Base-by-base conservation (phyloP, 1,140 invertebrate species). In the Coptotermes formosanus region DNA sequence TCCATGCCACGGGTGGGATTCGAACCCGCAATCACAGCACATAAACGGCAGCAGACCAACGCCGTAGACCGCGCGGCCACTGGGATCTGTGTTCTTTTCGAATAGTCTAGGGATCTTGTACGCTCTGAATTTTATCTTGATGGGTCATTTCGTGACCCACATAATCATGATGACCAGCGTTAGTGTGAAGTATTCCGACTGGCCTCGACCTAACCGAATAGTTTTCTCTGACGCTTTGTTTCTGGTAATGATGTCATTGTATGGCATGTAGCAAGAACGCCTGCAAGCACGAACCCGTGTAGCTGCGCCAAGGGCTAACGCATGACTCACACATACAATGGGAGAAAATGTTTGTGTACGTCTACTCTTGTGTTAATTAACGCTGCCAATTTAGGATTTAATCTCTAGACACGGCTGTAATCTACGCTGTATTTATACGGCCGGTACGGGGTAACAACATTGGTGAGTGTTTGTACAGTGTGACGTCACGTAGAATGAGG, bases 201-300 rank as follows among this genome's bases (percentile, higher is more conserved):
- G 64, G 30, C 64, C 64, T 30, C 30, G 3, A 30, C 64, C 64
- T 14, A 7, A 30, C 6, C 2, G n/a, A n/a, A 75, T 75, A 25
- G 25, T 75, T 75, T n/a, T 75, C 9, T 75, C 30, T 75, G 64
- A 75, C 30, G n/a, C 64, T 30, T 55, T 55, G 52, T 55, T 55
- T 55, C 52, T 55, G 19, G 64, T 75, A 75, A 75, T 75, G 64
- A 75, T 75, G 64, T 75, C 64, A 75, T 75, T 75, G 64, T 75
- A 7, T 12, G 14, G 64, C 64, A 75, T 55, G 11, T 21, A 55
- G 52, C 4, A 55, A 55, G 52, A 25, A n/a, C 64, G n/a, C 64
- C 64, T 75, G 30, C 3, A 30, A 30, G 25, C 64, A 11, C 3
- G 21, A n/a, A 6, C 64, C 64, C 2, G 64, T 30, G 2, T 25